These are phyloP conservation scores for Altica lythri DNA, from an alignment of 2,888 invertebrate genomes.

Conservation along the genomic window DNA sequence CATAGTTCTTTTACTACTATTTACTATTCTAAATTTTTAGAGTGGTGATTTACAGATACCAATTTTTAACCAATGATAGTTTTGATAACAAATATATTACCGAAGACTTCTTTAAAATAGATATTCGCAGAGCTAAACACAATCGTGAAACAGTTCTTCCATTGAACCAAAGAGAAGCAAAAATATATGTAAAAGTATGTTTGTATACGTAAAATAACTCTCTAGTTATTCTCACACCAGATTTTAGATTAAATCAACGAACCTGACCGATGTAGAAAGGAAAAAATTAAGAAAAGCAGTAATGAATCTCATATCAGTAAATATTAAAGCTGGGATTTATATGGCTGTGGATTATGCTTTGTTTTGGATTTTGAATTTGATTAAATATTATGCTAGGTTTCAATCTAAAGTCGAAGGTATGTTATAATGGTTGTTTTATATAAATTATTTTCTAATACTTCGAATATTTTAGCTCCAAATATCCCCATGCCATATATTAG, in stretches of 20 bases:
- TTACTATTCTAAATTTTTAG: slow-evolving; percentile 55
- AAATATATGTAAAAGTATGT: slow-evolving; percentile 66
- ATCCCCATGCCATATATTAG: slow-evolving; percentile 64
- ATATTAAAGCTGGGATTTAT: slow-evolving; percentile 73
- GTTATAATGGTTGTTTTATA: not conserved
- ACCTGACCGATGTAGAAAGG: slow-evolving; percentile 65
- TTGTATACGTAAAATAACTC: not conserved
- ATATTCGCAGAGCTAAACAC: slow-evolving; percentile 63
- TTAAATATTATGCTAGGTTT: slow-evolving; percentile 59
- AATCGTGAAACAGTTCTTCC: slow-evolving; percentile 71
- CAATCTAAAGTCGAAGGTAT: slow-evolving; percentile 58
- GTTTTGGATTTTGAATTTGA: slow-evolving; percentile 72
- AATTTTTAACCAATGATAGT: slow-evolving; percentile 69
- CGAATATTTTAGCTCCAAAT: slow-evolving; percentile 55
- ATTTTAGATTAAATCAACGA: slow-evolving; percentile 63
- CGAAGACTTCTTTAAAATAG: slow-evolving; percentile 67
- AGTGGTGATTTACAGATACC: slow-evolving; percentile 71
- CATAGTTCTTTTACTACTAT: not conserved
- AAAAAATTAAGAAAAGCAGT: slow-evolving; percentile 61
- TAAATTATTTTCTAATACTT: not conserved
- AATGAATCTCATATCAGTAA: slow-evolving; percentile 66
- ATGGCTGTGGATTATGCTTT: slow-evolving; percentile 78
- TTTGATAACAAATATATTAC: slow-evolving; percentile 77
- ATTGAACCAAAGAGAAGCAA: slow-evolving; percentile 66
- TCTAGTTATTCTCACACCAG: slow-evolving; percentile 1